These are phyloP conservation scores for Scaptomyza caliginosa DNA, from an alignment of 2,888 invertebrate species.

Conservation along the genomic window DNA sequence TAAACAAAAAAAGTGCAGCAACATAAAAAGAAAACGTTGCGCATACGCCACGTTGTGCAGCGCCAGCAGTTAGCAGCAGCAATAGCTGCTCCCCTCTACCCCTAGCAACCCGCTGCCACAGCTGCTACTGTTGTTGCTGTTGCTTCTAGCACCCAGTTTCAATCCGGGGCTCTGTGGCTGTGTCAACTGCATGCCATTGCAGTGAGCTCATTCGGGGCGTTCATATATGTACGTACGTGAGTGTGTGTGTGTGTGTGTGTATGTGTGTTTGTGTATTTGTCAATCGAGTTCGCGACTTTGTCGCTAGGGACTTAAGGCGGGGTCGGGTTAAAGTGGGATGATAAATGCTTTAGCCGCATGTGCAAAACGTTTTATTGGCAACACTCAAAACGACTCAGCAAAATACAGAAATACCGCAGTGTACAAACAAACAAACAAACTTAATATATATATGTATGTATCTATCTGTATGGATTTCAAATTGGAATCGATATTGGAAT, in stretches of 20 bases:
- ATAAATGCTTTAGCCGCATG: constrained; percentile 66
- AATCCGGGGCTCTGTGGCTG: constrained; percentile 43
- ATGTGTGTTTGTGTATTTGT: constrained; percentile 48
- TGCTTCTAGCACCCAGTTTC: constrained; percentile 35
- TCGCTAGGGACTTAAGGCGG: constrained; percentile 43
- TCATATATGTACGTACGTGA: constrained; percentile 9
- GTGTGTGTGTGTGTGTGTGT: constrained; percentile 22
- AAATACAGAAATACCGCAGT: constrained; percentile 26
- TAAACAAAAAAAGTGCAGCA: neutral
- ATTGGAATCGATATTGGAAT: constrained; percentile 41
- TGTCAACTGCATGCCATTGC: constrained; percentile 79
- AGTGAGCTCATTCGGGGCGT: constrained; percentile 74
- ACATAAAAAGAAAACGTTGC: constrained; percentile 49
- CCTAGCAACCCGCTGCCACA: constrained; percentile 3
- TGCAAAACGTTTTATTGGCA: constrained; percentile 65
- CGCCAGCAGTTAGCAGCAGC: constrained; percentile 43
- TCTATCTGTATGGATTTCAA: constrained; percentile 42
- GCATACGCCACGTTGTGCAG: constrained; percentile 77
- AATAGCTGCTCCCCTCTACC: neutral
- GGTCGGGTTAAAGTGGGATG: constrained; percentile 2
- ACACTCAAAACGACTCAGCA: constrained; percentile 64
- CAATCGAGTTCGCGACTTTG: constrained; percentile 66
- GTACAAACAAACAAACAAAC: constrained; percentile 4
- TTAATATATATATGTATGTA: neutral
- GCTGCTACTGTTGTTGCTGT: constrained; percentile 1